Evolutionary conservation across 2,888 invertebrate genomes (phyloP), one percentile per base, ranked within the genome.

Genomic region (Aporophyla nigra): DNA sequence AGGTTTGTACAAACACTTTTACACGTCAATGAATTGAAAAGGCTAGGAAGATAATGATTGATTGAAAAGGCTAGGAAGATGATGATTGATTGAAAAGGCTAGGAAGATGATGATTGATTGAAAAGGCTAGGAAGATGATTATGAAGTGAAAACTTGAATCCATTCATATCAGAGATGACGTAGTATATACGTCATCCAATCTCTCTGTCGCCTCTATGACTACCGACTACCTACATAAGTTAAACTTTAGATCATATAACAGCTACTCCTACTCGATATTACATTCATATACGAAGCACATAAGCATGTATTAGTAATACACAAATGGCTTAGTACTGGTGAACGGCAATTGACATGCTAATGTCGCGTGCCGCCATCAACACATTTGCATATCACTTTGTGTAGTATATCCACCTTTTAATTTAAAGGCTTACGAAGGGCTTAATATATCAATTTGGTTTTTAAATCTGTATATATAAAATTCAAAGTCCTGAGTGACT

Each of bases 361-460:
- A 86, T 85, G 67, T 77, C 74, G 75, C 82, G 85, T 76, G 75
- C 83, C 68, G 59, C 73, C 74, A 43, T 59, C 68, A 71, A 72
- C 69, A 74, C 66, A 86, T 86, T 86, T 86, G 79, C 85, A 83
- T 86, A 83, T 67, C 73, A 86, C 75, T 86, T 84, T 78, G 78
- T 76, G 33, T 59, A 40, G 49, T 74, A 79, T 71, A 74, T 59
- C 82, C 71, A 78, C 74, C 69, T 71, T 61, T 72, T 74, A 71
- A 83, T 78, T 73, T 71, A 67, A 74, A 67, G 74, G 73, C 14
- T 74, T 78, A 63, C 33, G 24, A 54, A 43, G 49, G 62, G 43
- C 10, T 73, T 74, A 27, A 71, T 63, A 59, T 33, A 62, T 16
- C 21, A 51, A 80, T 80, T 43, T 69, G 63, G 14, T 73, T 27